Evolutionary conservation across 1,140 invertebrate genomes (phyloP).

Genomic region (Magallana gigas): DNA sequence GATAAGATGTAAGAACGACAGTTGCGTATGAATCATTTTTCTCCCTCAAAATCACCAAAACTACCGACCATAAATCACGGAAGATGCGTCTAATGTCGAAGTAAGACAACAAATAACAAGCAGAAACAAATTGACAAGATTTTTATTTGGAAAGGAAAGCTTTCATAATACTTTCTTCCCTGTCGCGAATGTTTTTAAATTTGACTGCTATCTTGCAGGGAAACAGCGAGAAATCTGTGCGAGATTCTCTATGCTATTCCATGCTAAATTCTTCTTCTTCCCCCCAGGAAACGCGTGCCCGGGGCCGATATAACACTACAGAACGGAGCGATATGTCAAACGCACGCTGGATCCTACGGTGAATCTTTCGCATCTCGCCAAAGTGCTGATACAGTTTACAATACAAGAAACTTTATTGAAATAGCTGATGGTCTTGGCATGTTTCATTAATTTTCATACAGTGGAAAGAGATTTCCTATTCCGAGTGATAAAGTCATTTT

Average conservation of each 20-base stretch:
- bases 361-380: slow-evolving; percentile 42
- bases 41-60: neutral
- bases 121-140: slow-evolving; percentile 45
- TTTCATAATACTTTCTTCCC: slow-evolving; percentile 54
- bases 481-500: slow-evolving; percentile 34
- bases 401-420: slow-evolving; percentile 50
- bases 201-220: slow-evolving; percentile 50
- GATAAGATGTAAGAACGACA: neutral
- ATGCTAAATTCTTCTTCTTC: slow-evolving; percentile 1
- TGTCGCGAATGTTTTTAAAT: slow-evolving; percentile 49
- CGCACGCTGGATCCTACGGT: slow-evolving; percentile 38
- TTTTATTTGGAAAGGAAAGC: slow-evolving; percentile 52
- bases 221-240: slow-evolving; percentile 50
- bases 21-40: slow-evolving; percentile 11
- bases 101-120: slow-evolving; percentile 39
- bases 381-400: slow-evolving; percentile 48
- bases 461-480: neutral
- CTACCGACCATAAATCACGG: slow-evolving; percentile 4
- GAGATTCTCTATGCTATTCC: slow-evolving; percentile 42
- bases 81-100: slow-evolving; percentile 40
- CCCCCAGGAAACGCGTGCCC: slow-evolving; percentile 41
- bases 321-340: slow-evolving; percentile 46
- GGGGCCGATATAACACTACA: slow-evolving; percentile 40
- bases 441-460: slow-evolving; percentile 51
- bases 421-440: slow-evolving; percentile 49